Evolutionary conservation across 2,113 vertebrate species (phyloP).

Genomic region (Entomyzon cyanotis): DNA sequence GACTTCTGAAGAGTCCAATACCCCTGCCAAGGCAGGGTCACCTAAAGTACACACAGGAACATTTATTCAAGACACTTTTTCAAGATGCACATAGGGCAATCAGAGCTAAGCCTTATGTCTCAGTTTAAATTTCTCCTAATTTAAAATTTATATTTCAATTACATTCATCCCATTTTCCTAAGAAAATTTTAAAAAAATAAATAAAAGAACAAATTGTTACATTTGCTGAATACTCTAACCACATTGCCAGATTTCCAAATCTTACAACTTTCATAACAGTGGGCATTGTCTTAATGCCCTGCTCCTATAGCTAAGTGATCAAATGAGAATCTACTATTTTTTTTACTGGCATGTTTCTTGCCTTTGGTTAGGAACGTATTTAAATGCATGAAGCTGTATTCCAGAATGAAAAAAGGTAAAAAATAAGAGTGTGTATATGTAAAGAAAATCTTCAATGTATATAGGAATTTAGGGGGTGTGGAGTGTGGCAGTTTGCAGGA

Average conservation of each 20-base stretch:
- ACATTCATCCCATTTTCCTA: background rate
- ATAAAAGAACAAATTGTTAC: accelerated
- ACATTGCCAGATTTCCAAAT: background rate
- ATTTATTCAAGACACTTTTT: background rate
- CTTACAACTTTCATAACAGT: background rate
- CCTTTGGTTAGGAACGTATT: background rate
- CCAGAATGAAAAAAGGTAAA: background rate
- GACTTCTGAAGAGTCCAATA: background rate
- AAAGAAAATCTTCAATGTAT: background rate
- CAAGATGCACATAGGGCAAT: background rate
- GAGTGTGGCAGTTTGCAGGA: background rate
- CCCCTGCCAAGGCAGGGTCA: background rate
- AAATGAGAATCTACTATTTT: background rate
- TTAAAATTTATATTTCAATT: background rate
- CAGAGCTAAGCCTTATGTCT: background rate
- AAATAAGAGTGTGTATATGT: background rate
- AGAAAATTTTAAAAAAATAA: background rate
- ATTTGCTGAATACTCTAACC: background rate
- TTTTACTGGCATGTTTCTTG: background rate
- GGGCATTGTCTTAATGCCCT: background rate
- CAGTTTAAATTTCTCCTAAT: background rate
- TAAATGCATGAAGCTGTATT: background rate
- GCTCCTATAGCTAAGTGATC: background rate
- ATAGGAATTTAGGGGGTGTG: background rate
- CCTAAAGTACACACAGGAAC: background rate